These are phyloP conservation scores for Jaculus jaculus DNA, from an alignment of 2,113 vertebrate species.

Conservation along the genomic window DNA sequence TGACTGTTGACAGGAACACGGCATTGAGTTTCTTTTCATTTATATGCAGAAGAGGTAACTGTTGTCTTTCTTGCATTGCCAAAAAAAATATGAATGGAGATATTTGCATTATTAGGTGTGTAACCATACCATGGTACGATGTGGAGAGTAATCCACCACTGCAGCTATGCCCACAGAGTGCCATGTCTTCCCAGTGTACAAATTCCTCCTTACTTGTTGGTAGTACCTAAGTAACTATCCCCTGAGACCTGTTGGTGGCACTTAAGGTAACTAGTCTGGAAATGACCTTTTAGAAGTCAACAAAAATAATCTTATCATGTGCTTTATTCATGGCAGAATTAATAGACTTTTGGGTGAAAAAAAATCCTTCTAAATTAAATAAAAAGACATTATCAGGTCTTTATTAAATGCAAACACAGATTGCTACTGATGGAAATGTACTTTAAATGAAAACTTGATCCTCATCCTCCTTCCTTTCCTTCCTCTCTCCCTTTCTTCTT, in stretches of 20 bases:
- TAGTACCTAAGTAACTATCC: neutral
- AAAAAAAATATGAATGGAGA: neutral
- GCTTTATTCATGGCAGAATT: neutral
- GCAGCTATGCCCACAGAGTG: neutral
- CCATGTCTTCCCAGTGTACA: neutral
- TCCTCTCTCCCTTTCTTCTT: fast-evolving
- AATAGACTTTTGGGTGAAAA: neutral
- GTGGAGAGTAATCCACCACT: neutral
- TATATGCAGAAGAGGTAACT: neutral
- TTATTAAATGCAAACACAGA: neutral
- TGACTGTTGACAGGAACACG: neutral
- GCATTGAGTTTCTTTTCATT: neutral
- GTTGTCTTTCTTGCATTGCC: neutral
- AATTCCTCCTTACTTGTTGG: neutral
- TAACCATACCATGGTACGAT: neutral
- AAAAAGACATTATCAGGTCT: neutral
- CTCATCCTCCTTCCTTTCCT: fast-evolving
- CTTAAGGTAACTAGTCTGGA: too few relatives aligned
- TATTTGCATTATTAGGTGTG: neutral
- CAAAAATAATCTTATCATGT: neutral
- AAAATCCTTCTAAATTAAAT: neutral
- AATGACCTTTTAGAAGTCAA: neutral
- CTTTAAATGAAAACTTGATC: neutral
- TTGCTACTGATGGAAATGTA: neutral
- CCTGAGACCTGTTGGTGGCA: neutral